Conservation (phyloP, 2,888 invertebrate genomes). For the Microchrysa polita region DNA sequence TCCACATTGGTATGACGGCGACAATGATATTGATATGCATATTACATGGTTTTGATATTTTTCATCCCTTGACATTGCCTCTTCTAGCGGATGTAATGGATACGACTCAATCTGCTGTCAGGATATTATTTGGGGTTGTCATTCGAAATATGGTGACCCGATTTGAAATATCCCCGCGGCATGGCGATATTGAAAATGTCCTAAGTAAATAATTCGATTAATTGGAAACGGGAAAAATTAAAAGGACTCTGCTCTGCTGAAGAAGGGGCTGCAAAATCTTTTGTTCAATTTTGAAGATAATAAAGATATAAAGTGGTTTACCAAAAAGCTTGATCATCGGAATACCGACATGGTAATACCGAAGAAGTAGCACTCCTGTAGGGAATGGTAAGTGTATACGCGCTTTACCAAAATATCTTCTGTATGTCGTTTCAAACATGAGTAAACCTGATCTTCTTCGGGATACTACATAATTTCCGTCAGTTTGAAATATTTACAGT, state of each 20-base stretch:
- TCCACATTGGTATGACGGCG: background rate
- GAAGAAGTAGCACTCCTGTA: background rate
- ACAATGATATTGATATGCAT: constrained; percentile 42
- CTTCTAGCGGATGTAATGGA: background rate
- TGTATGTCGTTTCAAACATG: constrained; percentile 1
- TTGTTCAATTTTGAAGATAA: too few species aligned
- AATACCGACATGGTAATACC: background rate
- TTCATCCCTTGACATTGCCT: background rate
- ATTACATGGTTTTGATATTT: constrained; percentile 31
- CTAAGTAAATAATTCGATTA: background rate
- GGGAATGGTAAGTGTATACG: constrained; percentile 3
- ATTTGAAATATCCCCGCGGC: background rate
- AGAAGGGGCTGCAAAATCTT: too few species aligned
- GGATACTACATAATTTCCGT: constrained; percentile 19
- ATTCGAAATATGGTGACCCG: background rate
- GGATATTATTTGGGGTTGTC: background rate
- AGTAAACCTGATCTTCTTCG: constrained; percentile 16
- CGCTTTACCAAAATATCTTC: background rate
- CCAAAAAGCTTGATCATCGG: too few species aligned
- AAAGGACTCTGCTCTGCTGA: too few species aligned
- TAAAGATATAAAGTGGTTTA: too few species aligned
- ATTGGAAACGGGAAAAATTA: too few species aligned
- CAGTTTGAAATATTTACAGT: constrained; percentile 30
- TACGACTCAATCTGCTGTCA: background rate
- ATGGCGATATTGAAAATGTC: background rate